Base-by-base conservation (phyloP, 2,888 invertebrate genomes). In the Atethmia centrago region DNA sequence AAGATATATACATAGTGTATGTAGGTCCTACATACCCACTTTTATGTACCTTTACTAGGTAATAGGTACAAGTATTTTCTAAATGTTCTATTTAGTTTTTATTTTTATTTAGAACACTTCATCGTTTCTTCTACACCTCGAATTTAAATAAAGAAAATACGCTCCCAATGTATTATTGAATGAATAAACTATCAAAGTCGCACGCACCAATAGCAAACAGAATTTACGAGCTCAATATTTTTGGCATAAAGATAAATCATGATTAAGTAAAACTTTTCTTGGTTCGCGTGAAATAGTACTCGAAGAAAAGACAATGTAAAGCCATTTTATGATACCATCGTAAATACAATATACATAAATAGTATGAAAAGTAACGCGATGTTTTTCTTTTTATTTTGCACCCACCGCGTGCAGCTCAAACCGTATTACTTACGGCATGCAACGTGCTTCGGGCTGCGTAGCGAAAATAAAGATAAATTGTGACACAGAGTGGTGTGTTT, bases 401-500 rank as follows among this genome's bases (percentile, higher is more conserved):
- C 36, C 61, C 55, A 76, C 25, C 19, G 28, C 21, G 28, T 53
- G 40, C 47, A 47, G 49, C 58, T 55, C 25, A 65, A 69, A 73
- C 65, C 28, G n/a, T 73, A 80, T 45, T 59, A 64, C 65, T 42
- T 73, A 80, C 61, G 21, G 31, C 58, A 58, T 69, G 42, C 67
- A 80, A 74, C 68, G 53, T 81, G 68, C 65, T 80, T 76, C 68
- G 55, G 40, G 36, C 65, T 47, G 53, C 56, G 25, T 49, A 56
- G 28, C 10, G 45, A 77, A 69, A 70, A 82, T 71, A 77, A 80
- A 74, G 72, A 80, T 73, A 62, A 69, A 84, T 74, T 63, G 69
- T 62, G 40, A 77, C 51, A 55, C 58, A 63, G 58, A 84, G 66
- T 53, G 45, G 56, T 58, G 56, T 83, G 72, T 85, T 85, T 71